Base-by-base conservation (phyloP, 2,113 vertebrate genomes). In the Pangasianodon hypophthalmus region DNA sequence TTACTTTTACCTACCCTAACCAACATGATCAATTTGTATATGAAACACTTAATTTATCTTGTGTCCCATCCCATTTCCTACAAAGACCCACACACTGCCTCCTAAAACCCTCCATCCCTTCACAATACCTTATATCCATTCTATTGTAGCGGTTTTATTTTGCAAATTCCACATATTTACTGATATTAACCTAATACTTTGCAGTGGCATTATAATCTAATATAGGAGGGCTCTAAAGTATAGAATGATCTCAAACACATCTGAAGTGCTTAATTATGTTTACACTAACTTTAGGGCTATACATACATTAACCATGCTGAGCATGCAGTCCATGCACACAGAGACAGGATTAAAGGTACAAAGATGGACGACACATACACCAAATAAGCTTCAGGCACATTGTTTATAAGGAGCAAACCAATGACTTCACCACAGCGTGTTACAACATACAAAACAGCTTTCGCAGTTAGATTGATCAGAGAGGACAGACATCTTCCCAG, bases 291-390 rank as follows among this genome's bases (percentile, higher is more conserved):
- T 48, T n/a, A 75, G 18, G 6, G n/a, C 13, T 41, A n/a, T 32
- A 80, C n/a, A 62, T 64, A 85, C 26, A 86, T 67, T 71, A 67
- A 81, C 4, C 62, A 82, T 86, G 75, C 84, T 81, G 48, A 85
- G 60, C 88, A 90, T 86, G 89, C 89, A 87, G 84, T 58, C 6
- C 62, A 82, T 80, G 75, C 88, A 86, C 69, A 89, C 73, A 69
- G n/a, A 89, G 26, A 80, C n/a, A 89, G 32, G 48, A 67, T 80
- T 88, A 88, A 84, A 84, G 44, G 62, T 88, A 84, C 64, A 88
- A 88, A 71, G 60, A 71, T 73, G 87, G 60, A 67, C 41, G 82
- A 60, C 48, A 86, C n/a, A 85, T 48, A 67, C 75, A 82, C 89
- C 88, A 86, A 69, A 90, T 21, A 86, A 89, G 6, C 29, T 81